Evolutionary conservation across 2,797 vertebrate species (phyloP), one percentile per base, ranked within the genome.

Genomic region (Lepus townsendii): DNA sequence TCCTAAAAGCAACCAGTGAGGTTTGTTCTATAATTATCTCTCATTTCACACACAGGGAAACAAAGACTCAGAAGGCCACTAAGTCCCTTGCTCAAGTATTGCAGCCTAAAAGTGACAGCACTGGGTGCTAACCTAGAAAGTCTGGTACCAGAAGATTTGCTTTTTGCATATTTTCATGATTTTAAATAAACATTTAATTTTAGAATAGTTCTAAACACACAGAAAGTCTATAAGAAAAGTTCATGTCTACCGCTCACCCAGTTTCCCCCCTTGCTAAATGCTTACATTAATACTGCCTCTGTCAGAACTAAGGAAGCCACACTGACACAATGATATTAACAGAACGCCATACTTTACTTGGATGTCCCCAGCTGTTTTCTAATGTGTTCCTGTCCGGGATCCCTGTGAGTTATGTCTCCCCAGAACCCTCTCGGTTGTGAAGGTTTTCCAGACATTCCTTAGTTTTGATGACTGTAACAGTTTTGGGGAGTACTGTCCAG

Each of bases 151-250:
- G n/a, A 88, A 24, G 6, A 93, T n/a, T 69, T 77, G 42, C 7
- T 69, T 88, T 77, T 27, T 63, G 4, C 5, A 54, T 5, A 72
- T 69, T 92, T n/a, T 92, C 60, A 79, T 83, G 32, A 52, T 8
- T 35, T 24, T 54, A 60, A 35, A 69, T 42, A 73, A 11, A n/a
- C 19, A 93, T 96, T 66, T 32, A 82, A 71, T 84, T 94, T 91
- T 82, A 66, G 13, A 94, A 77, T 30, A 88, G 19, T 80, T 73
- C 85, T 14, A 95, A 32, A 86, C 80, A 77, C 38, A 90, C 7
- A 89, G n/a, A 77, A 65, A 79, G 72, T 14, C 42, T 73, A 27
- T 3, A 30, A 52, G 79, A 9, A 30, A 66, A 69, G 60, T 52
- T 90, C 50, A 42, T 52, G 0, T 27, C 19, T 1, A 60, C 3